Conservation (phyloP, 2,113 vertebrate genomes). For the Aythya baeri region DNA sequence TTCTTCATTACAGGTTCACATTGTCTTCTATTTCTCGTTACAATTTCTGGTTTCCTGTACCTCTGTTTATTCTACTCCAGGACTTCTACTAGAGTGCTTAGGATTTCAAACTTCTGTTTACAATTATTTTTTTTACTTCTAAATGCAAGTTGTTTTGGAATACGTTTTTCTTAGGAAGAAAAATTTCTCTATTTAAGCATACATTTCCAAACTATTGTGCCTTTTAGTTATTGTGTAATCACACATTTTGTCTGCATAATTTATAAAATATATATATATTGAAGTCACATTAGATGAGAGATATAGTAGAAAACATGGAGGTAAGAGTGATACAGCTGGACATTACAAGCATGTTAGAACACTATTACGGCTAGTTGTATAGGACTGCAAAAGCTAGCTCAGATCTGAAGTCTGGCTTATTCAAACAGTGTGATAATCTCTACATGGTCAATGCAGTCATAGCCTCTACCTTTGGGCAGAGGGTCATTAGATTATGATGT, state of each 20-base stretch:
- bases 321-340: not conserved
- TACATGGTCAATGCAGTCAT: not conserved
- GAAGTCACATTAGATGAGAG: not conserved
- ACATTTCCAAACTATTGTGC: not conserved
- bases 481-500: not conserved
- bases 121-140: not conserved
- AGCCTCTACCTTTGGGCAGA: not conserved
- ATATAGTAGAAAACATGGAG: not conserved
- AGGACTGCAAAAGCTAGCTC: not conserved
- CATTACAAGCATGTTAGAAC: not conserved
- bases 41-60: not conserved
- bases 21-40: not conserved
- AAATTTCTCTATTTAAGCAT: not conserved
- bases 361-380: not conserved
- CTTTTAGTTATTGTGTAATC: not conserved
- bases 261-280: not conserved
- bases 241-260: not conserved
- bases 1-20: not conserved
- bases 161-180: not conserved
- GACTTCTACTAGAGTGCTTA: not conserved
- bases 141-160: not conserved
- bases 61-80: not conserved
- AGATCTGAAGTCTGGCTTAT: not conserved
- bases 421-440: not conserved
- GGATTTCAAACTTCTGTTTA: not conserved